These are phyloP conservation scores for Drosophila fuyamai DNA, from an alignment of 1,140 invertebrate genomes.

Conservation along the genomic window DNA sequence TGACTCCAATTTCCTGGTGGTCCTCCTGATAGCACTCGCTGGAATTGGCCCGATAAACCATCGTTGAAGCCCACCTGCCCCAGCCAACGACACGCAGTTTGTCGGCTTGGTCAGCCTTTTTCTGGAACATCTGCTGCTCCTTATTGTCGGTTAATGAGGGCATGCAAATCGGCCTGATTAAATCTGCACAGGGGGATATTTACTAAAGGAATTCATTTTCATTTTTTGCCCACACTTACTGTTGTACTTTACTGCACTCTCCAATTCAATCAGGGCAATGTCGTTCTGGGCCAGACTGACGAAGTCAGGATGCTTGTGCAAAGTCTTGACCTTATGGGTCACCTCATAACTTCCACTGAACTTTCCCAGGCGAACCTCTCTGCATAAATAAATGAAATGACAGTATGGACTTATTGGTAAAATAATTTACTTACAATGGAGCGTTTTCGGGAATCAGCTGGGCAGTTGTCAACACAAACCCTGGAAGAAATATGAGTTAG, in stretches of 20 bases:
- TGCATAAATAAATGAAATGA: background rate
- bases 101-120: background rate
- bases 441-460: background rate
- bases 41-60: background rate
- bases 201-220: no score
- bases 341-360: background rate
- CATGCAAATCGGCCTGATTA: background rate
- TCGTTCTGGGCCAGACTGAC: background rate
- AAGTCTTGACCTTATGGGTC: background rate
- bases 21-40: background rate
- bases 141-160: background rate
- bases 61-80: background rate
- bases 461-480: background rate
- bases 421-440: background rate
- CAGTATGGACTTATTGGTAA: no score
- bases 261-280: conserved; percentile 1
- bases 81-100: background rate
- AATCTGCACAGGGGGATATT: no score
- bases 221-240: background rate
- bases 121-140: background rate
- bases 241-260: background rate
- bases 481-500: background rate
- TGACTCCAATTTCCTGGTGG: background rate
- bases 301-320: background rate
- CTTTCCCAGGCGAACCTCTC: background rate